Conservation (phyloP, 2,888 invertebrate species). For the Coremacera marginata region DNA sequence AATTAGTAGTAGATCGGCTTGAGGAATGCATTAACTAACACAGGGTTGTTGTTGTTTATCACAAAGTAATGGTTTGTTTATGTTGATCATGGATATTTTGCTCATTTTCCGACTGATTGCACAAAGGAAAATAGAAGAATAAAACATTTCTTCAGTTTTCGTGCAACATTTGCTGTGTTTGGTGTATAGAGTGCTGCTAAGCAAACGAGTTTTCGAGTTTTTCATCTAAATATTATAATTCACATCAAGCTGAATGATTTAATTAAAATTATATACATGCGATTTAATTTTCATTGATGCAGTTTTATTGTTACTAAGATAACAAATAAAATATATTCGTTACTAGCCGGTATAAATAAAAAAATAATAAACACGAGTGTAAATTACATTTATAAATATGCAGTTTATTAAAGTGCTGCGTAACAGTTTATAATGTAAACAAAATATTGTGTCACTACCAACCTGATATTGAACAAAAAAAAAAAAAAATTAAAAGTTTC, state of each 20-base stretch:
- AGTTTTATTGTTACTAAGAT: no score
- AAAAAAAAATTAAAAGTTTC: no score
- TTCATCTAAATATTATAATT: background rate
- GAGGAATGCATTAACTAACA: no score
- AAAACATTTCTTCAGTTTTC: slow-evolving; percentile 13
- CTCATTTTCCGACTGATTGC: background rate
- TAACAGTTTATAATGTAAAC: no score
- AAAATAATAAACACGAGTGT: no score
- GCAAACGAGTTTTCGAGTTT: background rate
- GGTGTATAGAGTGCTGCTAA: background rate
- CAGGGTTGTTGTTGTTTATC: background rate
- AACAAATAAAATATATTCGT: no score
- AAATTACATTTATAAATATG: no score
- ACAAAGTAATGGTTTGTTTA: background rate
- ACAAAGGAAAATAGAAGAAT: background rate
- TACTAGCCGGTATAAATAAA: no score
- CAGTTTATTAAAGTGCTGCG: no score
- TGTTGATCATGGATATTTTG: slow-evolving; percentile 12
- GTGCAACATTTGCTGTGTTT: background rate
- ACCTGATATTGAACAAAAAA: no score
- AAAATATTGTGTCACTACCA: no score
- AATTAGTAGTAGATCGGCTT: no score
- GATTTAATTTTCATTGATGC: background rate
- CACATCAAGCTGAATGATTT: background rate
- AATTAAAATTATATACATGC: background rate